Evolutionary conservation across 1,140 invertebrate genomes (phyloP).

Genomic region (Cardiocondyla obscurior): DNA sequence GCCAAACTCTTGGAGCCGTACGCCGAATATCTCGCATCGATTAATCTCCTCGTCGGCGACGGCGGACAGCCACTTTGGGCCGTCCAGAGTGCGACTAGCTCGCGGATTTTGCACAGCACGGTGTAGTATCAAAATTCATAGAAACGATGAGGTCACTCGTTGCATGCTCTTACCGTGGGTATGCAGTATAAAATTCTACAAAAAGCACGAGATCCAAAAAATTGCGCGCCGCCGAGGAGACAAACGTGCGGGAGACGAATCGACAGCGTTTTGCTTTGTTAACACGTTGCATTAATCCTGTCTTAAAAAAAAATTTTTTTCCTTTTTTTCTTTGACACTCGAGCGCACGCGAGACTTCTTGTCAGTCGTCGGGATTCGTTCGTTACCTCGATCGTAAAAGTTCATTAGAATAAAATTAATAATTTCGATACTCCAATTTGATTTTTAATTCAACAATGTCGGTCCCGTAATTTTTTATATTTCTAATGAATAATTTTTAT

Average conservation of each 20-base stretch:
- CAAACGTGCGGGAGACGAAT: background rate
- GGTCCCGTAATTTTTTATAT: background rate
- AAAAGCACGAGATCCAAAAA: constrained; percentile 20
- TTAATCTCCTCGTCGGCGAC: constrained; percentile 16
- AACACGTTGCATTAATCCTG: background rate
- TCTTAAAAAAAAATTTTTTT: too few relatives aligned
- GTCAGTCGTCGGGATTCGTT: background rate
- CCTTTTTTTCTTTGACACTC: background rate
- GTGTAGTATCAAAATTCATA: constrained; percentile 54
- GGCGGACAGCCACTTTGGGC: background rate
- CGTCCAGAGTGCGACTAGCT: background rate
- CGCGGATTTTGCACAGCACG: constrained; percentile 21
- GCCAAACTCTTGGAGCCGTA: too few relatives aligned
- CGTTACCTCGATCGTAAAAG: background rate
- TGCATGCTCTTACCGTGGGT: background rate
- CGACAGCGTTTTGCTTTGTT: background rate
- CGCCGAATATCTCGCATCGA: background rate
- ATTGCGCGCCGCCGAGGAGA: constrained; percentile 17
- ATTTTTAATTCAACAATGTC: background rate
- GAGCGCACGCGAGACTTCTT: constrained; percentile 12
- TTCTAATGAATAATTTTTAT: background rate
- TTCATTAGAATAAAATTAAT: background rate
- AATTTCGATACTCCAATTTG: background rate
- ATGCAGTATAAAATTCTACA: constrained; percentile 37
- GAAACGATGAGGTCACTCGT: constrained; percentile 18